Conservation (phyloP, 2,113 vertebrate genomes). For the Erythrolamprus reginae region DNA sequence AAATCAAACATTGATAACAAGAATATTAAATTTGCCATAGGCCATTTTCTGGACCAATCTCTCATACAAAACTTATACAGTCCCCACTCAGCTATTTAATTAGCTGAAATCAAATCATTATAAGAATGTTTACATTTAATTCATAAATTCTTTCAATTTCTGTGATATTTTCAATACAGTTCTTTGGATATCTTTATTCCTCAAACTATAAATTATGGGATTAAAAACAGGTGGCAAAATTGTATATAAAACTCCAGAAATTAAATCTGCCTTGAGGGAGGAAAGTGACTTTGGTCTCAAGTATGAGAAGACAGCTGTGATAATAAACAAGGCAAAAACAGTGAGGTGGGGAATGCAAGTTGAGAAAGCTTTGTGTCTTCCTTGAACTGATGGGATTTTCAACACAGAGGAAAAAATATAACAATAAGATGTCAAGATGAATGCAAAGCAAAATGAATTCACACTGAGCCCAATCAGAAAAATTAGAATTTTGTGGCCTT, state of each 20-base stretch:
- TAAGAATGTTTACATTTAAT: not conserved
- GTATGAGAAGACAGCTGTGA: not conserved
- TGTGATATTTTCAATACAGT: not conserved
- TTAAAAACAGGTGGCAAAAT: not conserved
- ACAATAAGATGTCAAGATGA: not conserved
- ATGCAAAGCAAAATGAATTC: not conserved
- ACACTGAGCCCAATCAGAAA: not conserved
- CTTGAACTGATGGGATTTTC: not conserved
- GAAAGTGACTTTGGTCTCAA: not conserved
- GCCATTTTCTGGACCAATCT: not conserved
- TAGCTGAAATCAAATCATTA: not conserved
- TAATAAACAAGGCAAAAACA: not conserved
- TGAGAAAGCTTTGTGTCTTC: not conserved
- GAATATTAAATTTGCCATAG: not conserved
- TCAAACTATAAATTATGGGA: conserved; percentile 10
- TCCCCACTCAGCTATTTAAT: not conserved
- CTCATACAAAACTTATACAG: not conserved
- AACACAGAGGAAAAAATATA: not conserved
- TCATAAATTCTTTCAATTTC: not conserved
- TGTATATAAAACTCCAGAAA: not conserved
- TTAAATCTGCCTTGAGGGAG: not conserved
- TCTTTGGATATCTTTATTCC: conserved; percentile 1
- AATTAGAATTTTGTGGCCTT: not conserved
- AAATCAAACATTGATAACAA: not conserved
- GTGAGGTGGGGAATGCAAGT: not conserved